A percentile compares a stretch with the other conserved stretches of the same genome.
These are phyloP conservation scores for Tryphoninae sp. DNA, from an alignment of 2,888 invertebrate species.

Conservation along the genomic window DNA sequence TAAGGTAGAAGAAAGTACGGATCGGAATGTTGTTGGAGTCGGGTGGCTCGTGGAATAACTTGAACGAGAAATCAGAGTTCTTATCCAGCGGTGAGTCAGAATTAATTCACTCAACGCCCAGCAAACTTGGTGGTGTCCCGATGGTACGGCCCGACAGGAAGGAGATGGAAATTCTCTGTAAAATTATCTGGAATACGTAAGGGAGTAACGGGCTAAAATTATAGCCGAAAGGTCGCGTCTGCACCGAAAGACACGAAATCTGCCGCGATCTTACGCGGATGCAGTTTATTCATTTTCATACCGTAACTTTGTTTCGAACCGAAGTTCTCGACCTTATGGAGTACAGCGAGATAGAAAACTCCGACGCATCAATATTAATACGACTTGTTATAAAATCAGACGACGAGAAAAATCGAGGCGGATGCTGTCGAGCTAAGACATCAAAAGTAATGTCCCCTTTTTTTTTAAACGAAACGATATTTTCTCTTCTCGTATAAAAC, in stretches of 20 bases:
- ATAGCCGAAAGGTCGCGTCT: conserved; percentile 45
- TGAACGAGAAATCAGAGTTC: conserved; percentile 34
- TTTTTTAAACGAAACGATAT: neutral
- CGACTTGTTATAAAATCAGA: conserved; percentile 46
- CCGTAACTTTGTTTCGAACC: conserved; percentile 33
- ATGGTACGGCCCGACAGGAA: neutral
- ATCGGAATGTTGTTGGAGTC: conserved; percentile 7
- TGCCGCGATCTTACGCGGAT: conserved; percentile 7
- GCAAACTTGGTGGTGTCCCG: conserved; percentile 25
- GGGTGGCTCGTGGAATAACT: neutral
- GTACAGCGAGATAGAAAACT: conserved; percentile 15
- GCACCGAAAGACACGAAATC: neutral
- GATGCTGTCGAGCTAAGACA: neutral
- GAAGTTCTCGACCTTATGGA: conserved; percentile 33
- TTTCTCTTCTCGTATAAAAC: no score
- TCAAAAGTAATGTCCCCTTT: neutral
- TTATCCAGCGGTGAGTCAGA: conserved; percentile 29
- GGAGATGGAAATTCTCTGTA: conserved; percentile 41
- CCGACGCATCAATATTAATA: conserved; percentile 56
- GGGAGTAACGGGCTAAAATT: conserved; percentile 49
- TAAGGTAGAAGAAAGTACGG: neutral
- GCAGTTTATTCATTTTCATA: conserved; percentile 47
- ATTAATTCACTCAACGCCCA: conserved; percentile 46
- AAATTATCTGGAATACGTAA: conserved; percentile 55
- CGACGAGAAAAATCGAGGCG: conserved; percentile 9